Evolutionary conservation across 2,797 vertebrate genomes (phyloP).

Genomic region (Eupleurogrammus muticus): DNA sequence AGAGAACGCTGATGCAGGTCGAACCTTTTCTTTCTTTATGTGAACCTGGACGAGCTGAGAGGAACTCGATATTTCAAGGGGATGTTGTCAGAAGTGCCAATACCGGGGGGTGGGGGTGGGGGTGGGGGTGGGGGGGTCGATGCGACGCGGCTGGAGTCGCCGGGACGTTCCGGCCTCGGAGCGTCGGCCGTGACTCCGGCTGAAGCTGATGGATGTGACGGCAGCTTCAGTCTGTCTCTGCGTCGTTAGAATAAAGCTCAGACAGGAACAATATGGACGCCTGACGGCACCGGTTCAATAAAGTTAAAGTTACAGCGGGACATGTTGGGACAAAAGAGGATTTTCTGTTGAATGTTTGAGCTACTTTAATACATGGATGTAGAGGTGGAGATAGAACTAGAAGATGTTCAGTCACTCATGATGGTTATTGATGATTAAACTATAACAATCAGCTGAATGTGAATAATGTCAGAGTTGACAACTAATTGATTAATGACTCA

Average conservation of each 20-base stretch:
- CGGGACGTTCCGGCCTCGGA: slow-evolving; percentile 77
- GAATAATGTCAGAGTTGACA: no score
- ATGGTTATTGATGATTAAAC: no score
- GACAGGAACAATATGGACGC: slow-evolving; percentile 61
- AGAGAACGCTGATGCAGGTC: slow-evolving; percentile 63
- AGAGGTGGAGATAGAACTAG: no score
- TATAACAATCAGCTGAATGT: no score
- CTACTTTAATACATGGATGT: no score
- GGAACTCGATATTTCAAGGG: slow-evolving; percentile 86
- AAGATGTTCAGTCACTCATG: no score
- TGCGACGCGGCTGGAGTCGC: slow-evolving; percentile 77
- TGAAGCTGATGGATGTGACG: slow-evolving; percentile 74
- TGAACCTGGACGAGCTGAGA: slow-evolving; percentile 74
- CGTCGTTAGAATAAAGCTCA: slow-evolving; percentile 46
- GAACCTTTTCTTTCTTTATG: slow-evolving; percentile 42
- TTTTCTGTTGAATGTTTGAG: no score
- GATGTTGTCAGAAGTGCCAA: slow-evolving; percentile 86
- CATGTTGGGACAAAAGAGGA: no score
- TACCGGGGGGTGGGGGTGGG: slow-evolving; percentile 72
- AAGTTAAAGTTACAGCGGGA: no score
- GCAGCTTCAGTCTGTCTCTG: slow-evolving; percentile 61
- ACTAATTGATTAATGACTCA: no score
- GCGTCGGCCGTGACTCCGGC: slow-evolving; percentile 73
- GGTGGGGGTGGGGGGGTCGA: slow-evolving; percentile 74
- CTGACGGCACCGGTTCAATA: no score